Base-by-base conservation (phyloP, 35 echinoderm and acorn worm species). In the Apostichopus japonicus region DNA sequence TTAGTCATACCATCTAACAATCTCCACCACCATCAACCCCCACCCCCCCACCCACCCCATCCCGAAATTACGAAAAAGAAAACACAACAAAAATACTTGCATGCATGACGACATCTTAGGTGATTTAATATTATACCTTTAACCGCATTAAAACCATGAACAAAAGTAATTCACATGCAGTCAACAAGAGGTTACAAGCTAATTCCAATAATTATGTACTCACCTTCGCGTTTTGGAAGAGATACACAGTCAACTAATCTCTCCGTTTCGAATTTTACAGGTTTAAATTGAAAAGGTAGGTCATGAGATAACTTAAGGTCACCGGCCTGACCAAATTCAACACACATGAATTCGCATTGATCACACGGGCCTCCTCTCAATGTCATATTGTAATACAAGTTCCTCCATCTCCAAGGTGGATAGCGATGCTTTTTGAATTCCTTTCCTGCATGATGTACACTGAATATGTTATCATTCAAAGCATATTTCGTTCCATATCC, bases 161-260 rank as follows among this genome's bases (percentile, higher is more conserved):
- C 33, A 3, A 44, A 44, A 44, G 33, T 44, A 44, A 44, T 44
- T 44, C 33, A 44, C 33, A 44, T 44, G 33, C 33, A 44, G 33
- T 44, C 33, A 44, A 44, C 2, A 44, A 44, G 33, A 44, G 33
- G 33, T 44, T 44, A 44, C 33, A 44, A 44, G 4, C 4, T 44
- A 44, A 44, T 44, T 44, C 4, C 33, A 44, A 4, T 44, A 44
- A 44, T 44, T 44, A 44, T 44, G 33, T 4, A 15, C 11, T 72
- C 14, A 89, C 86, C 86, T 89, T 89, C 72, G 67, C 86, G 72
- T 51, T 63, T 24, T 15, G 61, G 61, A 14, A 89, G 67, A 15
- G 86, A 63, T 19, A 89, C 62, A 62, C 86, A 89, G 25, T 89
- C 86, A 24, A 89, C 53, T 4, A 89, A 63, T 51, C 86, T 15